These are phyloP conservation scores for Drosophila austrosaltans DNA, from an alignment of 2,888 invertebrate species.

Conservation along the genomic window DNA sequence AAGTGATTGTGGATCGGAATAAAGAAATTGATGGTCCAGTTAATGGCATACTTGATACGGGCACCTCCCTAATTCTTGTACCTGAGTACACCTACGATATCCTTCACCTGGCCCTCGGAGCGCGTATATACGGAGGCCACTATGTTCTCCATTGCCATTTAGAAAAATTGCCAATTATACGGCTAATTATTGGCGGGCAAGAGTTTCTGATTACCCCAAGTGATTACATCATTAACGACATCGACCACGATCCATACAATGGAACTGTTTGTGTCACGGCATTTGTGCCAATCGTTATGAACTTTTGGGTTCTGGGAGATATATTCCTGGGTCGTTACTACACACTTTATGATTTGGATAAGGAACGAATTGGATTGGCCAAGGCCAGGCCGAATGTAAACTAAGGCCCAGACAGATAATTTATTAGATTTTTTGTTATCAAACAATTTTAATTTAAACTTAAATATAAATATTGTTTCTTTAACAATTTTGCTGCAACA, in stretches of 20 bases:
- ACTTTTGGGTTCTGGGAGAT: slow-evolving; percentile 61
- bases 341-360: slow-evolving; percentile 55
- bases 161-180: slow-evolving; percentile 31
- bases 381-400: slow-evolving; percentile 19
- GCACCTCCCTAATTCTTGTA: slow-evolving; percentile 55
- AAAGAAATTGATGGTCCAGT: slow-evolving; percentile 4
- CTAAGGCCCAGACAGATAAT: not conserved
- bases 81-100: slow-evolving; percentile 31
- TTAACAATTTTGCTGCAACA: not conserved
- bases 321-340: slow-evolving; percentile 59
- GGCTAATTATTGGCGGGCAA: slow-evolving; percentile 39
- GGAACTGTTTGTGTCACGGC: slow-evolving; percentile 35
- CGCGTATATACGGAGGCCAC: not conserved
- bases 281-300: slow-evolving; percentile 40
- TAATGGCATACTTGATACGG: slow-evolving; percentile 57
- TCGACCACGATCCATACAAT: not conserved
- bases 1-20: slow-evolving; percentile 30
- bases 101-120: slow-evolving; percentile 31
- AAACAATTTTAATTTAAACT: not conserved
- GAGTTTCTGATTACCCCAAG: slow-evolving; percentile 30
- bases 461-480: slow-evolving; percentile 1
- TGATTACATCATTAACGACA: slow-evolving; percentile 44
- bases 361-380: slow-evolving; percentile 52
- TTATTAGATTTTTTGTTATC: not conserved
- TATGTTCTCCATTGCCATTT: slow-evolving; percentile 36